Percentiles rank a stretch among this genome's conserved stretches.
Conservation (phyloP, 1,140 invertebrate genomes). For the Drosophila bocqueti region DNA sequence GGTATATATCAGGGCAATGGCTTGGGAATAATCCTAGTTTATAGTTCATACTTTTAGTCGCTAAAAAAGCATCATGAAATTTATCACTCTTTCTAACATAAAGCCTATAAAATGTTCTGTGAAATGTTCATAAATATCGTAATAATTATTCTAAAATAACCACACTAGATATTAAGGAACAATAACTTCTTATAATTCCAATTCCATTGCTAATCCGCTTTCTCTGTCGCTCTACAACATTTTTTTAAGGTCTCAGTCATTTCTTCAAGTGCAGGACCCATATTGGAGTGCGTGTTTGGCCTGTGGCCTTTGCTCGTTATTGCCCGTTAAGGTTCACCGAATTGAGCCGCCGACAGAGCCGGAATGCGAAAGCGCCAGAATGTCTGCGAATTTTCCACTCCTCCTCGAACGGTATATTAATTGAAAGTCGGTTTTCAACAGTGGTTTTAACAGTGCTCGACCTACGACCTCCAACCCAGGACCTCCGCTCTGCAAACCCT, state of each 20-base stretch:
- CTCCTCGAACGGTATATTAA: slow-evolving; percentile 51
- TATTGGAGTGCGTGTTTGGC: slow-evolving; percentile 51
- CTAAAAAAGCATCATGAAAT: too few species aligned
- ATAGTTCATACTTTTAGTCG: too few species aligned
- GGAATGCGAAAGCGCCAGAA: slow-evolving; percentile 36
- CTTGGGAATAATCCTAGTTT: neutral
- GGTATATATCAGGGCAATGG: neutral
- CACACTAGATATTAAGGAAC: too few species aligned
- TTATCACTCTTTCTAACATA: too few species aligned
- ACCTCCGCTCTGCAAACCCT: neutral
- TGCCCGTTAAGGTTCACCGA: slow-evolving; percentile 74
- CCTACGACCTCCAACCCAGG: slow-evolving; percentile 3
- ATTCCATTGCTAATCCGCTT: too few species aligned
- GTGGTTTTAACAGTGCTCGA: slow-evolving; percentile 54
- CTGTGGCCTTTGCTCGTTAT: slow-evolving; percentile 76
- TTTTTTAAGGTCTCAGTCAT: neutral
- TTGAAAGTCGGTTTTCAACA: slow-evolving; percentile 66
- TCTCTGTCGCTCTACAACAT: neutral
- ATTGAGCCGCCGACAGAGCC: slow-evolving; percentile 49
- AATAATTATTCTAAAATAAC: too few species aligned
- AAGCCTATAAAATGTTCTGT: too few species aligned
- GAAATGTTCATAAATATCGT: too few species aligned
- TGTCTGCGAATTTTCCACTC: slow-evolving; percentile 34
- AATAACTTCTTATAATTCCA: too few species aligned
- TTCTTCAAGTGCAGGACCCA: slow-evolving; percentile 1